These are phyloP conservation scores for Germaria angustata DNA, from an alignment of 2,888 invertebrate genomes.

Conservation along the genomic window DNA sequence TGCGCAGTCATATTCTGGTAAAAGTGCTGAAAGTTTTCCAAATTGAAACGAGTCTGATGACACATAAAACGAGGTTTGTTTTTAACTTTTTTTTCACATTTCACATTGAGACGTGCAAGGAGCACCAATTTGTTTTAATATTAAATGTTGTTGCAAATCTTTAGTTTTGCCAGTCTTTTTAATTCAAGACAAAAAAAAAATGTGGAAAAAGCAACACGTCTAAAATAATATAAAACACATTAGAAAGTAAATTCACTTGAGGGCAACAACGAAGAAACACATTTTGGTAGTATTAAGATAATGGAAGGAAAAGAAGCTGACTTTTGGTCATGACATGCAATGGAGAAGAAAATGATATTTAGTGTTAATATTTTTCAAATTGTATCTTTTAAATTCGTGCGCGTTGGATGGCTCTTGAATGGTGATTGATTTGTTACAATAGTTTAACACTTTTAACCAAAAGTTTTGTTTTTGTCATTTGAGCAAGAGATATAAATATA, in stretches of 20 bases:
- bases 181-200: not conserved
- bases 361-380: not conserved
- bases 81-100: not conserved
- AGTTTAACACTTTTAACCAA: too few species aligned
- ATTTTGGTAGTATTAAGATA: not conserved
- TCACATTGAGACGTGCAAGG: too few species aligned
- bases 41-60: constrained; percentile 20
- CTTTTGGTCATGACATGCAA: not conserved
- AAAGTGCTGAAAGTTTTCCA: not conserved
- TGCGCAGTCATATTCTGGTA: not conserved
- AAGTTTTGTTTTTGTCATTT: too few species aligned
- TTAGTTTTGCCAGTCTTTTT: not conserved
- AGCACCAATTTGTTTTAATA: too few species aligned
- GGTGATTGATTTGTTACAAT: too few species aligned
- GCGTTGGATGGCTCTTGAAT: too few species aligned
- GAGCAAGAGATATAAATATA: too few species aligned
- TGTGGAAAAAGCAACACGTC: constrained; percentile 10
- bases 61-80: constrained; percentile 7
- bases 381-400: not conserved
- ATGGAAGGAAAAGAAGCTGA: not conserved
- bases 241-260: constrained; percentile 19
- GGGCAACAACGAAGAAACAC: not conserved
- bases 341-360: not conserved
- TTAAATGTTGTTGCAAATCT: constrained; percentile 4
- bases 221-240: constrained; percentile 43